phyloP scores from a whole-genome alignment of 2,888 invertebrate species.

The Ennomos erosarius region DNA sequence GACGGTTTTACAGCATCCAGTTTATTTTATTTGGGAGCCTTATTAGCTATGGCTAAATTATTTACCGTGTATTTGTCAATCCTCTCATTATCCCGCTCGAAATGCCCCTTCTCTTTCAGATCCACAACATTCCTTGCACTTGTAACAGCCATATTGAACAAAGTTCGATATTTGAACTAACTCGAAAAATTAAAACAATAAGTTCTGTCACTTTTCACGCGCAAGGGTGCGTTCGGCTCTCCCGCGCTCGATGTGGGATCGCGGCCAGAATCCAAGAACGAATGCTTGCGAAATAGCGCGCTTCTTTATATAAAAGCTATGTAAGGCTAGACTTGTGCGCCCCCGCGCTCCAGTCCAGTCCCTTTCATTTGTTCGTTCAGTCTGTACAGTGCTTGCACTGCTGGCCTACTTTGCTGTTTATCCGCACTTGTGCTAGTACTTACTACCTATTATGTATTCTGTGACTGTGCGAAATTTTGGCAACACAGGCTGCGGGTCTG shows the following conservation, averaged over 20 bases:
- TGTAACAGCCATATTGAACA: slow-evolving; percentile 73
- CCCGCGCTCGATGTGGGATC: slow-evolving; percentile 71
- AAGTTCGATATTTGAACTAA: slow-evolving; percentile 33
- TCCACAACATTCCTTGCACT: slow-evolving; percentile 75
- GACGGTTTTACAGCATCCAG: no score
- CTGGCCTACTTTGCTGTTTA: slow-evolving; percentile 36
- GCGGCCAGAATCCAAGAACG: slow-evolving; percentile 78
- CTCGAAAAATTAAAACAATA: slow-evolving; percentile 50
- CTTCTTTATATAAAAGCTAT: slow-evolving; percentile 78
- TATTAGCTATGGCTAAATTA: not conserved
- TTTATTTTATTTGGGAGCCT: no score
- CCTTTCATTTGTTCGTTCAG: slow-evolving; percentile 52
- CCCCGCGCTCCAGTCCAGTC: slow-evolving; percentile 73
- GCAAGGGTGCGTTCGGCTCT: slow-evolving; percentile 63
- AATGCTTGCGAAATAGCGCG: slow-evolving; percentile 78
- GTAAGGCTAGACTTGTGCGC: slow-evolving; percentile 59
- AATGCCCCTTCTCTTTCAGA: slow-evolving; percentile 73
- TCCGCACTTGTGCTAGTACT: no score
- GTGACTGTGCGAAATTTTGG: not conserved
- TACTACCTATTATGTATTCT: no score
- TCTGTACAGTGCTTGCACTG: slow-evolving; percentile 37
- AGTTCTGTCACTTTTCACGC: slow-evolving; percentile 73
- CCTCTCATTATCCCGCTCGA: slow-evolving; percentile 74
- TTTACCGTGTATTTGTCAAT: slow-evolving; percentile 79
- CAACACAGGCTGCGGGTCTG: not conserved